A percentile compares a stretch with the other conserved stretches of the same genome.
Evolutionary conservation across 2,113 vertebrate species (phyloP).

Genomic region (Ariopsis seemanni): DNA sequence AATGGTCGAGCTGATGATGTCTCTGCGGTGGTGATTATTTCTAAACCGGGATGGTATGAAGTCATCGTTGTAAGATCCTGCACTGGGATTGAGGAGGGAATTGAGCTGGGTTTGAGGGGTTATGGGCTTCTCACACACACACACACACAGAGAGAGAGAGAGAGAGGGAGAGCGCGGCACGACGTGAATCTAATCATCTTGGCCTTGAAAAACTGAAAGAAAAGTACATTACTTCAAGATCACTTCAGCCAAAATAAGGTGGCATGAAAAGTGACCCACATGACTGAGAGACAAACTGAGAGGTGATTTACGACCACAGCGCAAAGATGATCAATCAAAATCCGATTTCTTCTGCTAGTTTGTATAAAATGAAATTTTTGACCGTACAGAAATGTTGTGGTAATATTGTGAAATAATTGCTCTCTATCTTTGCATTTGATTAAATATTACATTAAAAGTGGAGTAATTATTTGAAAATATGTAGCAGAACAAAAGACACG

Average conservation of each 20-base stretch:
- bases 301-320: neutral
- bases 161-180: neutral
- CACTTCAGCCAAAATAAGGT: neutral
- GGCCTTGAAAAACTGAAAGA: neutral
- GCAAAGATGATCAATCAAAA: neutral
- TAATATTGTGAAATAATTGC: neutral
- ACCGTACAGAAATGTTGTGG: neutral
- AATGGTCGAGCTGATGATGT: conserved; percentile 9
- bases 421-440: neutral
- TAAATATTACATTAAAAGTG: neutral
- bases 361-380: neutral
- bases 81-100: conserved; percentile 14
- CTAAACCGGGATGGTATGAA: conserved; percentile 9
- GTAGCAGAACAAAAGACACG: neutral
- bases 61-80: conserved; percentile 4
- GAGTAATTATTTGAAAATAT: neutral
- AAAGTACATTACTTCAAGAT: neutral
- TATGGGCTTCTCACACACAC: neutral
- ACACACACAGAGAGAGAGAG: neutral
- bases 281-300: neutral
- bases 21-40: conserved; percentile 38
- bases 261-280: neutral
- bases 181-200: neutral
- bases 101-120: conserved; percentile 20
- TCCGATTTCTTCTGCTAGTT: neutral